Base-by-base conservation (phyloP, 2,888 invertebrate genomes). In the Pinctada fucata region DNA sequence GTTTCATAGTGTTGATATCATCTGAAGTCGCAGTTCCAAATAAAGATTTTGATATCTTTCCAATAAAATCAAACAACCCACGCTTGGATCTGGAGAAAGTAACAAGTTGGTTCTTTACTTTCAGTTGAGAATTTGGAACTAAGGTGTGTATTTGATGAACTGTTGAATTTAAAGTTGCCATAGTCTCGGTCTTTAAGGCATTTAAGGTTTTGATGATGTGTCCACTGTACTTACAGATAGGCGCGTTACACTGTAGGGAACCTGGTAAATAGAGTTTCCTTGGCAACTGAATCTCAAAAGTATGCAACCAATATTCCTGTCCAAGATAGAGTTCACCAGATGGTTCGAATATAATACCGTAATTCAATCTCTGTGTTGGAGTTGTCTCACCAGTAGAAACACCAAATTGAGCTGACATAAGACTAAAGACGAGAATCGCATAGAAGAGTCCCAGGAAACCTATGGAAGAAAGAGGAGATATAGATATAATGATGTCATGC, bases 121-220 rank as follows among this genome's bases (percentile, higher is more conserved):
- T 31, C 31, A 31, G 31, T 31, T 31, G 31, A 31, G 31, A 31
- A 31, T 31, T 31, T 51, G 69, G 69, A 47, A 69, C 49, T 6
- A 69, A 49, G n/a, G 45, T 45, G 48, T 69, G 69, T 6, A 69
- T 31, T 47, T 69, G 47, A 4, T 69, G 10, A 6, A 69, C 69
- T 48, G 69, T 69, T 10, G 45, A 48, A 49, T 69, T 69, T 2
- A 69, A 8, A 49, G 2, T 69, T 45, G 69, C 69, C 50, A 69
- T 69, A n/a, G 48, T 13, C n/a, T 69, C 45, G 6, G 49, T 49
- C 49, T 49, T 45, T 2, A 45, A 49, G 10, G 47, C 48, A 49
- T 69, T 69, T 8, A 69, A n/a, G 47, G 69, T 69, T 47, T 69
- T 69, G 10, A 69, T 31, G 8, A 69, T 69, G n/a, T 69, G 69